Percentiles rank a stretch among this genome's conserved stretches.
Conservation (phyloP, 2,113 vertebrate genomes). For the Pseudopodoces humilis region DNA sequence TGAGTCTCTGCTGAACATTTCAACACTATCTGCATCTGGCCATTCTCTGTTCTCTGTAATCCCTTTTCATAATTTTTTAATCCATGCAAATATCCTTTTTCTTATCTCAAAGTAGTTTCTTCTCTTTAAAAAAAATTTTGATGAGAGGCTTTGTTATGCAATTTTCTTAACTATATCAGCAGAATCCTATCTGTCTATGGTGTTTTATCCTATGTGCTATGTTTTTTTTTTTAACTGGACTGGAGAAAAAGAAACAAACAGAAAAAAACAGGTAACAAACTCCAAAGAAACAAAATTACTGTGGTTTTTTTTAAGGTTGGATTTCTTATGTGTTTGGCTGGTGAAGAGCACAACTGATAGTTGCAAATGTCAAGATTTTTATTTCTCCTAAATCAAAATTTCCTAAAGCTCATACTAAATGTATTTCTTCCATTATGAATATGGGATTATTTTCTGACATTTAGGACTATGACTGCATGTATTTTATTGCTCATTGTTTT, state of each 20-base stretch:
- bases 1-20: not conserved
- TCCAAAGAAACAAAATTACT: not conserved
- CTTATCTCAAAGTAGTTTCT: not conserved
- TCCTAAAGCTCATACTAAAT: not conserved
- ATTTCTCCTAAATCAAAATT: not conserved
- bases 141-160: not conserved
- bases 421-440: not conserved
- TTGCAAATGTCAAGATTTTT: not conserved
- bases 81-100: not conserved
- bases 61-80: not conserved
- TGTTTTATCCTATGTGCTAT: not conserved
- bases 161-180: not conserved
- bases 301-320: not conserved
- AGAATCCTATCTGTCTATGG: not conserved
- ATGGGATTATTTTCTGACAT: not conserved
- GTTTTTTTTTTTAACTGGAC: not conserved
- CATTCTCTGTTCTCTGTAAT: not conserved
- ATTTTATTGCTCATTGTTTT: not conserved
- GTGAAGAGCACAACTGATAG: not conserved
- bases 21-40: not conserved
- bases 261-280: not conserved
- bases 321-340: not conserved
- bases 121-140: not conserved
- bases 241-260: not conserved
- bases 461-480: not conserved